Base-by-base conservation (phyloP, 2,797 vertebrate species). In the Peromyscus aztecus region DNA sequence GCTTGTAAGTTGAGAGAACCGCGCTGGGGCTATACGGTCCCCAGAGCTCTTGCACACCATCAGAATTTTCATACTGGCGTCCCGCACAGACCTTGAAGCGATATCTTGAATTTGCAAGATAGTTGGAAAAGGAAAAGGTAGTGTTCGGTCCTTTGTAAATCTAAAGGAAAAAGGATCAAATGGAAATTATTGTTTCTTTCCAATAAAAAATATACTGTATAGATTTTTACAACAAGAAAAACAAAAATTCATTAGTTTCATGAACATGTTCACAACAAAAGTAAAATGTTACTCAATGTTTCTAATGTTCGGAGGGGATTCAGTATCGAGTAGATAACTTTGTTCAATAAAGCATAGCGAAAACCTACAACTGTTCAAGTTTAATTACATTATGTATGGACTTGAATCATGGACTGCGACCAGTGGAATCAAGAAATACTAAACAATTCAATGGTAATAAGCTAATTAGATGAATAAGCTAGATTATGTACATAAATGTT, bases 91-190 rank as follows among this genome's bases (percentile, higher is more conserved):
- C 98, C 52, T 98, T 95, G 95, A 98, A 91, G 6, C 97, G 98
- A 83, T 99, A 99, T 96, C 98, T 98, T 89, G 98, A 98, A 98
- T 98, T 98, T 94, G 98, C 94, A 90, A 98, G 98, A 95, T 98
- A 82, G 83, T 97, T 98, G 2, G 98, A 87, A 97, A 99, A 98
- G 43, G 96, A 98, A 98, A 98, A 99, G 0, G 98, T 98, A 6
- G 98, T 98, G 81, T 98, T 98, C 9, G 98, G 97, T 95, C 99
- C 99, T 97, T 99, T 99, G 98, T 99, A 99, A 71, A 99, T 98
- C 99, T 99, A 88, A 52, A 16, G 19, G 21, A 80, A 55, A 90
- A 67, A 16, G 23, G 93, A 78, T 80, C 6, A 71, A 84, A 87
- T 87, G 63, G 92, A 83, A 80, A 96, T 90, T 69, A 27, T 80